phyloP scores from a whole-genome alignment of 2,888 invertebrate species.

The Machimus atricapillus region DNA sequence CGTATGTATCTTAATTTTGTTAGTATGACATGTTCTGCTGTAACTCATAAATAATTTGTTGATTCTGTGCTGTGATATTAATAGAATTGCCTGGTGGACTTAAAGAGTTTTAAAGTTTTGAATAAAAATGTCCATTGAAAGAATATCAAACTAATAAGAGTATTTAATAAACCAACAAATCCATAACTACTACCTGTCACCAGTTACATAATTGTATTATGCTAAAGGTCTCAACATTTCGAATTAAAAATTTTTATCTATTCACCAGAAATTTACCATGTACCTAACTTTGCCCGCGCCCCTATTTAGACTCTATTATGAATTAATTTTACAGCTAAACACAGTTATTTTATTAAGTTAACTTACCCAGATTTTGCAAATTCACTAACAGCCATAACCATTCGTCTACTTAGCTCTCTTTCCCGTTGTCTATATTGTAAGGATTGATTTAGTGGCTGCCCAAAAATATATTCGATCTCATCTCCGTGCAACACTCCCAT shows the following conservation, averaged over 20 bases:
- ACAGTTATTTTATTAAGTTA: not conserved
- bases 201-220: too few species aligned
- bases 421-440: conserved; percentile 86
- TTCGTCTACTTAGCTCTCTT: conserved; percentile 84
- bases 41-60: too few species aligned
- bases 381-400: conserved; percentile 91
- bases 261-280: too few species aligned
- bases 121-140: not conserved
- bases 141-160: not conserved
- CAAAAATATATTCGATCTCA: conserved; percentile 97
- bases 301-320: too few species aligned
- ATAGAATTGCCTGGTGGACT: not conserved
- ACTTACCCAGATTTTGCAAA: conserved; percentile 94
- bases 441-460: conserved; percentile 90
- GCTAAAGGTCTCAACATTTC: too few species aligned
- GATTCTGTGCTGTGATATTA: too few species aligned
- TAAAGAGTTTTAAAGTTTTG: not conserved
- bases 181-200: too few species aligned
- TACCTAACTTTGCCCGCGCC: too few species aligned
- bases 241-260: too few species aligned
- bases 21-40: not conserved
- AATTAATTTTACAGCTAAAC: too few species aligned
- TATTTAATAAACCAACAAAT: not conserved
- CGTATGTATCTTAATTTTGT: not conserved
- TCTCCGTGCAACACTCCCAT: conserved; percentile 99